Evolutionary conservation across 2,797 vertebrate species (phyloP).

Genomic region (Schizopygopsis malacanthus): DNA sequence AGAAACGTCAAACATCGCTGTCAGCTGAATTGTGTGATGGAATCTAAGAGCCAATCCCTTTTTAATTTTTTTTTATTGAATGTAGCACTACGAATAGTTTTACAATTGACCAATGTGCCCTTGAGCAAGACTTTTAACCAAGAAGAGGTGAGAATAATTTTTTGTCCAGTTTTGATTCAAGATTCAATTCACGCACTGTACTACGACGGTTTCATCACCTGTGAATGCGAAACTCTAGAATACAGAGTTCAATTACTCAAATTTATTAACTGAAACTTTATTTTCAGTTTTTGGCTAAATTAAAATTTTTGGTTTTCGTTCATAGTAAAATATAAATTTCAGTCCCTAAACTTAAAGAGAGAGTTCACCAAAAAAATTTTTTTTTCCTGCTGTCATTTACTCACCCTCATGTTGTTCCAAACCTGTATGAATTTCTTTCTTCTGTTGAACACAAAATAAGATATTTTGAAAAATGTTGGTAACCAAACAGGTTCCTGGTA

Average conservation of each 20-base stretch:
- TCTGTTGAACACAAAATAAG: background rate
- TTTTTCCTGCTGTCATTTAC: background rate
- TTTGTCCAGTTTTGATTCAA: background rate
- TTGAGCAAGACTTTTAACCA: background rate
- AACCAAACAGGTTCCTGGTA: background rate
- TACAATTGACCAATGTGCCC: background rate
- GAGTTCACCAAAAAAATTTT: too few relatives aligned
- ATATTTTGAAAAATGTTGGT: background rate
- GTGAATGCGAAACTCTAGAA: too few relatives aligned
- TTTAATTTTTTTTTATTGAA: background rate
- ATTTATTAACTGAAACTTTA: background rate
- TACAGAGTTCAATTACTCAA: background rate
- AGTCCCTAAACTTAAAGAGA: background rate
- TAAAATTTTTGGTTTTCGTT: background rate
- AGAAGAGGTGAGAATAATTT: background rate
- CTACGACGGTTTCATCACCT: too few relatives aligned
- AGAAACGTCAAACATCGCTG: slow-evolving; percentile 32
- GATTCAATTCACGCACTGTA: background rate
- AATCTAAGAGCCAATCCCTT: background rate
- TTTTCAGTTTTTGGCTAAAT: background rate
- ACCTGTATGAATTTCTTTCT: background rate
- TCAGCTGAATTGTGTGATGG: background rate
- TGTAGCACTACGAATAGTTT: background rate
- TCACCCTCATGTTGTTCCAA: background rate
- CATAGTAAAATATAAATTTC: background rate